Conservation (phyloP, 1,140 invertebrate genomes). For the Bursaphelenchus mucronatus region DNA sequence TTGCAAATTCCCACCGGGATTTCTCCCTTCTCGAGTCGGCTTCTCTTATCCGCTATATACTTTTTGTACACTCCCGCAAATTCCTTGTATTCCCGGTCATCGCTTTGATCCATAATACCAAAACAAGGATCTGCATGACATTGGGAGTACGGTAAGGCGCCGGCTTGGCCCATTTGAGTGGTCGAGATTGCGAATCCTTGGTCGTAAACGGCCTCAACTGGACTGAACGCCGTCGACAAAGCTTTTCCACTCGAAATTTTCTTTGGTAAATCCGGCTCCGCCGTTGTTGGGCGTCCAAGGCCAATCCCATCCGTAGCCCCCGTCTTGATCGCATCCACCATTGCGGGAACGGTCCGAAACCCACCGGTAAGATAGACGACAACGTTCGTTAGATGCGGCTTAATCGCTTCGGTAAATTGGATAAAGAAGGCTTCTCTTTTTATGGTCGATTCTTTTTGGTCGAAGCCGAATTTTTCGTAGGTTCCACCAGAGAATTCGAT, state of each 20-base stretch:
- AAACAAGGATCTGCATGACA: constrained; percentile 26
- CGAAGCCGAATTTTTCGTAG: constrained; percentile 15
- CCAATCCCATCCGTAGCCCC: constrained; percentile 30
- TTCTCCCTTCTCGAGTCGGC: too few relatives aligned
- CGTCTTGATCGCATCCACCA: constrained; percentile 24
- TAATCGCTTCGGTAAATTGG: constrained; percentile 28
- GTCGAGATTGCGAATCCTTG: constrained; percentile 8
- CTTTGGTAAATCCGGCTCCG: constrained; percentile 23
- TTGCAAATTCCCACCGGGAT: too few relatives aligned
- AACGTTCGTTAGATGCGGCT: constrained; percentile 19
- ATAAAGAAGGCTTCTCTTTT: constrained; percentile 31
- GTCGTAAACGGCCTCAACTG: constrained; percentile 23
- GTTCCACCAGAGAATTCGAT: constrained; percentile 29
- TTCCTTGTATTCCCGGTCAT: too few relatives aligned
- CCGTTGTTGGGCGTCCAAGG: constrained; percentile 15
- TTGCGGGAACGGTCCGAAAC: constrained; percentile 24
- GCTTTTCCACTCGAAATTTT: constrained; percentile 14
- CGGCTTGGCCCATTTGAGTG: constrained; percentile 19
- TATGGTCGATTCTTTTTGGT: constrained; percentile 22
- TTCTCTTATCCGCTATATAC: too few relatives aligned
- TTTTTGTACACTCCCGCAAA: too few relatives aligned
- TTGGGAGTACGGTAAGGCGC: constrained; percentile 6
- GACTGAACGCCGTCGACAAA: not conserved
- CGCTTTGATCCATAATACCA: constrained; percentile 20
- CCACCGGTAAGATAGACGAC: constrained; percentile 28